Evolutionary conservation across 2,113 vertebrate genomes (phyloP), one percentile per base, ranked within the genome.

Genomic region (Oenanthe oenanthe): DNA sequence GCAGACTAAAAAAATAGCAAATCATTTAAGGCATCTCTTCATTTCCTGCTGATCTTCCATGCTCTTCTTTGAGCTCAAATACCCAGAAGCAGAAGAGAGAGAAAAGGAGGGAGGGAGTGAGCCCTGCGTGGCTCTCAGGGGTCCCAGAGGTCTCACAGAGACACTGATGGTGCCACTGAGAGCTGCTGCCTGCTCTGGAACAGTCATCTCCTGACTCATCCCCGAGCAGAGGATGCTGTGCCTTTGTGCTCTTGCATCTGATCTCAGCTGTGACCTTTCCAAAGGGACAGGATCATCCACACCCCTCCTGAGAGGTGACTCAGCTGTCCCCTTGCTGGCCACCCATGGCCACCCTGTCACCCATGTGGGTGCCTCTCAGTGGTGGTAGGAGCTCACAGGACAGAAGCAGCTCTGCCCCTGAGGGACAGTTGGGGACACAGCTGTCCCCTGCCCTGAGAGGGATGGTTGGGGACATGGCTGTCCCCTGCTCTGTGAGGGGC

Each of bases 391-490:
- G 36, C 8, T 68, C 17, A 3, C 26, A 66, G 71, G 38, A 72
- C 18, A 50, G 56, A 43, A 60, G 78, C 45, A 70, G 61, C 71
- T 65, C 66, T 81, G 73, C 45, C 11, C 48, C 12, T 7, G 66
- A 68, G 34, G 13, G 48, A 31, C 5, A 4, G 21, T 4, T n/a
- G 47, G 32, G 63, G 42, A 66, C 31, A 66, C 0, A 0, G 28
- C 15, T 83, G 13, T 25, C 20, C 62, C 50, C 53, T 53, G 43
- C 16, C 26, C 32, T 57, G 40, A 24, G 68, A 45, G 17, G 40
- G 51, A 15, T 2, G 3, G 12, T 1, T n/a, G 51, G 13, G 40
- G 25, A 57, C 53, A 43, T 0, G 0, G 36, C 21, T 76, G 13
- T 31, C 43, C 53, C n/a, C 58, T 45, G 36, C 26, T 14, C 25